Base-by-base conservation (phyloP, 2,888 invertebrate genomes). In the Patella ulyssiponensis region DNA sequence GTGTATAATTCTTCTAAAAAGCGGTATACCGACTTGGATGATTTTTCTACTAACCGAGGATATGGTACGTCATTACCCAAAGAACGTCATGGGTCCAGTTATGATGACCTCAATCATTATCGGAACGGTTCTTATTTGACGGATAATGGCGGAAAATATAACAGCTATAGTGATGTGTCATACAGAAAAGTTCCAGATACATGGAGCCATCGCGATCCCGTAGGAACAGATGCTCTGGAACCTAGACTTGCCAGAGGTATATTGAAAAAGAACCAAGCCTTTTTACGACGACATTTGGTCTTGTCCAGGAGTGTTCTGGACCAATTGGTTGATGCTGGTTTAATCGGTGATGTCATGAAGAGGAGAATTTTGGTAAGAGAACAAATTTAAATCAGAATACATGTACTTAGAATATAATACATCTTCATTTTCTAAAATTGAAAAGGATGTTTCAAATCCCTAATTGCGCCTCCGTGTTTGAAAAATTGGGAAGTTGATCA, bases 261-360 rank as follows among this genome's bases (percentile, higher is more conserved):
- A 23, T 52, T 82, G 69, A 64, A 73, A 52, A 79, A 76, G 69
- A 82, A 82, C 20, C 79, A 80, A 69, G 76, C 76, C 54, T 64
- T 77, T 51, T 54, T 82, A 7, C 76, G 79, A 14, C 80, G 82
- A 17, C 82, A 82, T 72, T 74, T 82, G 14, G 78, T 82, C 3
- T 17, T 82, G 56, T 82, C 82, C 9, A 77, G 69, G 44, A 79
- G 79, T 12, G 82, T 82, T 54, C 70, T 82, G 23, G 82, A 82
- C 64, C 74, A 82, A 53, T 75, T 82, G 52, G 75, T 70, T 15
- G 33, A 27, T 11, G 73, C 64, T 14, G 78, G 79, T 0, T 51
- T 82, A 4, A 75, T 82, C 27, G 75, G 78, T 2, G 82, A 82
- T 33, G 53, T 75, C 27, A 54, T 54, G 14, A 74, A 80, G 4